Percentiles rank a stretch among this genome's conserved stretches.
phyloP scores from a whole-genome alignment of 2,797 vertebrate species.

The Pangasius larnaudii region DNA sequence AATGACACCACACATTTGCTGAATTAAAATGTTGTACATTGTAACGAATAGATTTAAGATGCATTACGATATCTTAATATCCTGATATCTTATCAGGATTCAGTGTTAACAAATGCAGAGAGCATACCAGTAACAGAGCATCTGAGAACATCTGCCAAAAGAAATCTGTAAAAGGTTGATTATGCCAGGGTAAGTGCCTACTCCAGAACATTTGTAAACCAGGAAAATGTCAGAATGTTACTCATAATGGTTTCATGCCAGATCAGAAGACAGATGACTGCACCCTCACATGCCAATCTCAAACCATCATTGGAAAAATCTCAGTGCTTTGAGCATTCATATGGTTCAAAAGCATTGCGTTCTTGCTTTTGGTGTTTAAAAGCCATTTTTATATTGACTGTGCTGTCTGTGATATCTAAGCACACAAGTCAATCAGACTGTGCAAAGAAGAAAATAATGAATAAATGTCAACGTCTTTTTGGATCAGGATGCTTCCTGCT shows the following conservation, averaged over 20 bases:
- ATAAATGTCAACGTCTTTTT: conserved; percentile 84
- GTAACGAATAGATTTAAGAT: conserved; percentile 67
- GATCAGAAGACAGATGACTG: conserved; percentile 60
- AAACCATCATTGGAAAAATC: conserved; percentile 76
- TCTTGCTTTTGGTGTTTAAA: conserved; percentile 84
- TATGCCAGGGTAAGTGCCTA: conserved; percentile 82
- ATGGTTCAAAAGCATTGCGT: conserved; percentile 79
- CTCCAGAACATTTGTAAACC: conserved; percentile 71
- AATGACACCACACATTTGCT: conserved; percentile 75
- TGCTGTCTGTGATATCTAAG: conserved; percentile 82
- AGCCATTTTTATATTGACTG: conserved; percentile 86
- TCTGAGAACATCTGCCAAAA: conserved; percentile 35
- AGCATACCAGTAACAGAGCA: conserved; percentile 32
- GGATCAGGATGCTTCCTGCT: conserved; percentile 67
- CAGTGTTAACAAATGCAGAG: conserved; percentile 41
- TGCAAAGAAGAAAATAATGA: conserved; percentile 72
- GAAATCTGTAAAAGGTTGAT: conserved; percentile 60
- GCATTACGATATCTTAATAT: conserved; percentile 47
- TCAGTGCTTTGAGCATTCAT: conserved; percentile 82
- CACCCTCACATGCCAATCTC: conserved; percentile 75
- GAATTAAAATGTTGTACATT: conserved; percentile 75
- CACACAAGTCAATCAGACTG: conserved; percentile 77
- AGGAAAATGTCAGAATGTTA: conserved; percentile 55
- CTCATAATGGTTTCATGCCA: conserved; percentile 49
- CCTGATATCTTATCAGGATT: conserved; percentile 44